Evolutionary conservation across 2,797 vertebrate species (phyloP), one percentile per base, ranked within the genome.

Genomic region (Arctocebus calabarensis): DNA sequence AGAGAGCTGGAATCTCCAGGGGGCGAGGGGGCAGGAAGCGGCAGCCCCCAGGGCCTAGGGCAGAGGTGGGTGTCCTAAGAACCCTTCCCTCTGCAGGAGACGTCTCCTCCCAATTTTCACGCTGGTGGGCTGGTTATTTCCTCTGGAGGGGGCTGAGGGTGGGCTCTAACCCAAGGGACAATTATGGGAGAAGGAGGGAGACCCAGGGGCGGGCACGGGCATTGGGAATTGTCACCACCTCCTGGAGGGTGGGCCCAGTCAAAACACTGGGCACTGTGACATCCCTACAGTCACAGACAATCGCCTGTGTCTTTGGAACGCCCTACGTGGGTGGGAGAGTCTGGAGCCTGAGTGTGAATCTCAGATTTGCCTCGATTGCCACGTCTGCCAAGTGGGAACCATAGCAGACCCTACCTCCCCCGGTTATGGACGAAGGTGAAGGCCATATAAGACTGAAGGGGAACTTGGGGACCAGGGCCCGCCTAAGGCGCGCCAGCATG

Each of bases 91-190:
- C 78, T 34, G 20, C 25, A 6, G 40, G 87, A 48, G 32, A 32
- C 19, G 5, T 40, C 20, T 45, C 40, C 40, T 4, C 52, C 10
- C 13, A 25, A 27, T n/a, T n/a, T n/a, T 25, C 9, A 17, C 2
- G 29, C 7, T 0, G 2, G 7, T 2, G 23, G 12, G 20, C 2
- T 23, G 2, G n/a, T 23, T 23, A 2, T 20, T 79, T 32, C 23
- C 27, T 74, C n/a, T 7, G 62, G 55, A 75, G 37, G 66, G 62
- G 43, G 32, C 5, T 1, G 64, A 70, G 45, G 66, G 64, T 17
- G 16, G 57, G 16, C 40, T 1, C 45, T 37, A 6, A 17, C 14
- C 2, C 27, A 11, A 52, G 37, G 17, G 29, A n/a, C 16, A n/a
- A 66, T 17, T 85, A 27, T 0, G 19, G 48, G 48, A 19, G 9